Evolutionary conservation across 2,888 invertebrate genomes (phyloP), one percentile per base, ranked within the genome.

Genomic region (Brachypalpus laphriformis): DNA sequence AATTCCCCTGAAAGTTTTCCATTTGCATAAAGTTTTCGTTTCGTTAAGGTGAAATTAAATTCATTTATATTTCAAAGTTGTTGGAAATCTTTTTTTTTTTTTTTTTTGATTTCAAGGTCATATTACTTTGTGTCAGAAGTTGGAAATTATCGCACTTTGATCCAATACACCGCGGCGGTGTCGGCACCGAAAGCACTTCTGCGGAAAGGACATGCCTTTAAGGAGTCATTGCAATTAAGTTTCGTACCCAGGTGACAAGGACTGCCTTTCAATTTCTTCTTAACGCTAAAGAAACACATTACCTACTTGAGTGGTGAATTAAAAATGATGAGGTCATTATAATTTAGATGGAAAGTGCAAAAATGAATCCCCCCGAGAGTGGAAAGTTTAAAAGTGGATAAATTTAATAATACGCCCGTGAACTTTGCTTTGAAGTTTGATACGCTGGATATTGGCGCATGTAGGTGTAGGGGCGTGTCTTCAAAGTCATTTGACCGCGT

Each of bases 291-390:
- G 47, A 57, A 70, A 51, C 70, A 74, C 78, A 71, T 82, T 76
- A 65, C 57, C 47, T 71, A 70, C 70, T 75, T 70, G 63, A 78
- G 68, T 61, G 72, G 61, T 63, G 45, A 83, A 78, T 83, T 78
- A 61, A 78, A 78, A 83, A 56, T 68, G 51, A 77, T 77, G 72
- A 78, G 74, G 68, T 83, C 68, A 78, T 70, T 83, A 72, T 82
- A 68, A 82, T 66, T 82, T 72, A 47, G 25, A 63, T 34, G 71
- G 71, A 72, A 49, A 42, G 22, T 20, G 57, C 54, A 57, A 42
- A 57, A 61, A 51, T 59, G 66, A 51, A 42, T 28, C 51, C 25
- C 14, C n/a, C 5, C n/a, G 16, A 49, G 45, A 34, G n/a, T 3
- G 51, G n/a, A 3, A 49, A 65, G 59, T 8, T 45, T 22, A 3